Conservation (phyloP, 2,797 vertebrate species). For the Pempheris klunzingeri region DNA sequence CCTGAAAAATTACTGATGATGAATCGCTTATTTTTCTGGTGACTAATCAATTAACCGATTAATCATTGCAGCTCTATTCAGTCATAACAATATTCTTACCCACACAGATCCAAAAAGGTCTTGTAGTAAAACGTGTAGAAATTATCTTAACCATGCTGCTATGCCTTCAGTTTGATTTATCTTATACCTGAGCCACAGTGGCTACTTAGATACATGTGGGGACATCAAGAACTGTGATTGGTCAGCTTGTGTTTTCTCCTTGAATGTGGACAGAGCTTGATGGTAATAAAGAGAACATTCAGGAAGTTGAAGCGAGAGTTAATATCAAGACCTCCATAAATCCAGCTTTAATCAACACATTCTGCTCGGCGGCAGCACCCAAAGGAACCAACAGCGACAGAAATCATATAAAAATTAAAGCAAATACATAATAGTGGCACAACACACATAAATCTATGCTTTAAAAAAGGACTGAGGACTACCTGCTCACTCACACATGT, state of each 20-base stretch:
- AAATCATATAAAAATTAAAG: conserved; percentile 6
- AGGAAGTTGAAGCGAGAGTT: background rate
- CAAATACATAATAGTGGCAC: background rate
- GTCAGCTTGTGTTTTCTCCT: background rate
- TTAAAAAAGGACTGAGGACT: background rate
- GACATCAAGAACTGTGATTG: background rate
- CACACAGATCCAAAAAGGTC: too few relatives aligned
- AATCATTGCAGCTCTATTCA: too few relatives aligned
- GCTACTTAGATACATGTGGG: too few relatives aligned
- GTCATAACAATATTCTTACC: too few relatives aligned
- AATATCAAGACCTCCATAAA: background rate
- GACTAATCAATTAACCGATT: background rate
- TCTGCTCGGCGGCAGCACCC: background rate
- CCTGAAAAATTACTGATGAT: background rate
- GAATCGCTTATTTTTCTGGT: too few relatives aligned
- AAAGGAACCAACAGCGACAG: background rate
- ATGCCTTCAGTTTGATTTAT: too few relatives aligned
- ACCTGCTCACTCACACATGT: conserved; percentile 2
- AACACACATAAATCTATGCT: background rate
- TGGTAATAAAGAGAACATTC: background rate
- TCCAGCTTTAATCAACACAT: background rate
- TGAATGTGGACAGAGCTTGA: too few relatives aligned
- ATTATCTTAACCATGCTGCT: too few relatives aligned
- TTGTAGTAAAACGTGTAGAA: too few relatives aligned
- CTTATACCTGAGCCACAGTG: too few relatives aligned